Evolutionary conservation across 2,113 vertebrate genomes (phyloP).

Genomic region (Zosterops japonicus): DNA sequence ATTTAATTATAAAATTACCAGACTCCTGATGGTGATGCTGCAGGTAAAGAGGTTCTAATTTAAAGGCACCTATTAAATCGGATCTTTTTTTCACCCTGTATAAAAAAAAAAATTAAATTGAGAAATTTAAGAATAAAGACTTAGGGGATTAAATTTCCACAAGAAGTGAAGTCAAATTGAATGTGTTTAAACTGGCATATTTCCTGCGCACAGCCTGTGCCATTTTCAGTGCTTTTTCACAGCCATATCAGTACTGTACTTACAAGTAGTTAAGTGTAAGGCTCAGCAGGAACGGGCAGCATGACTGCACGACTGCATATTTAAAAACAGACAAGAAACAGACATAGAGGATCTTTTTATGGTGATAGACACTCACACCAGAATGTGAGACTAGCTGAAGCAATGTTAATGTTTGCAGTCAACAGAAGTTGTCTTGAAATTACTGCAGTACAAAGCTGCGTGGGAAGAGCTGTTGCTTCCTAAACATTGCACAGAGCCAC

Average conservation of each 20-base stretch:
- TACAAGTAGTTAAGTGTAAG: slow-evolving; percentile 45
- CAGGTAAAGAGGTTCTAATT: slow-evolving; percentile 91
- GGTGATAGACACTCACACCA: slow-evolving; percentile 54
- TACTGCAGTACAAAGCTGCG: slow-evolving; percentile 8
- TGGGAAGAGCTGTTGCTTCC: slow-evolving; percentile 21
- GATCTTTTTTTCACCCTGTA: slow-evolving; percentile 89
- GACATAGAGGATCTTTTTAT: slow-evolving; percentile 45
- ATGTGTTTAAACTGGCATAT: slow-evolving; percentile 20
- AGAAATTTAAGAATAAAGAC: not conserved
- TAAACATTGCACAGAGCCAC: fast-evolving
- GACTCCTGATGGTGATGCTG: slow-evolving; percentile 92
- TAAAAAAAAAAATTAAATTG: not conserved
- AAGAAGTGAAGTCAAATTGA: not conserved
- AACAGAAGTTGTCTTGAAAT: slow-evolving; percentile 42
- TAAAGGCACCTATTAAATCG: slow-evolving; percentile 90
- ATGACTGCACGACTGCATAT: slow-evolving; percentile 24
- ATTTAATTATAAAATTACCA: slow-evolving; percentile 73
- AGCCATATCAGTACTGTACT: slow-evolving; percentile 23
- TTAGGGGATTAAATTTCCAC: not conserved
- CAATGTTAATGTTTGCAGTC: slow-evolving; percentile 47
- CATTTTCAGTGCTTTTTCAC: slow-evolving; percentile 55
- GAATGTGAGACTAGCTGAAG: slow-evolving; percentile 51
- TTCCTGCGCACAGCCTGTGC: slow-evolving; percentile 47
- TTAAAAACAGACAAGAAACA: slow-evolving; percentile 61
- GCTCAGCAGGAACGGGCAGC: slow-evolving; percentile 45